Conservation (phyloP, 1,140 invertebrate species). For the Popillia japonica region DNA sequence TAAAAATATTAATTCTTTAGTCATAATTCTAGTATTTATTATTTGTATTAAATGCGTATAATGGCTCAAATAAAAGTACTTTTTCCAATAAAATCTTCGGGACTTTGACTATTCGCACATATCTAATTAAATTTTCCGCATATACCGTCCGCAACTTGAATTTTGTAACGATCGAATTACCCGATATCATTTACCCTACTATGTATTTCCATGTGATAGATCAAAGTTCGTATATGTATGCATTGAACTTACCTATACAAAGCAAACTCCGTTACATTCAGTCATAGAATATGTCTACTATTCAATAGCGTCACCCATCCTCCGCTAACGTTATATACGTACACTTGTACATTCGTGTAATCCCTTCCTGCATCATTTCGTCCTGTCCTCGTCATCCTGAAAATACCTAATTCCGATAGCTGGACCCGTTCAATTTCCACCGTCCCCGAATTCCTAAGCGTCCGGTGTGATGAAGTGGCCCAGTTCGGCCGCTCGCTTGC, state of each 20-base stretch:
- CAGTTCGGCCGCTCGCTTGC: not conserved
- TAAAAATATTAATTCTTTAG: no score
- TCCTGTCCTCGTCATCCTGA: not conserved
- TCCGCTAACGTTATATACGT: not conserved
- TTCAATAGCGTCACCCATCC: not conserved
- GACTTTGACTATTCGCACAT: not conserved
- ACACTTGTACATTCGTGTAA: not conserved
- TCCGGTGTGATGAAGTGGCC: not conserved
- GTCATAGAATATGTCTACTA: not conserved
- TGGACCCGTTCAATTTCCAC: not conserved
- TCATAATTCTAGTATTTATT: no score
- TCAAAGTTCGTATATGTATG: not conserved
- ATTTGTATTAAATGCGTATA: no score
- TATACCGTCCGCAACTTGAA: not conserved
- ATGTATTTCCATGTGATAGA: not conserved
- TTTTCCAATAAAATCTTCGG: no score
- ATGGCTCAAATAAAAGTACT: no score
- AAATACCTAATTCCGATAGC: slow-evolving; percentile 11
- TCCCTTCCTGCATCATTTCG: slow-evolving; percentile 4
- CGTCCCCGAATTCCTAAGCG: slow-evolving; percentile 8
- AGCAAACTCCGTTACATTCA: not conserved
- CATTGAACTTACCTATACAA: not conserved
- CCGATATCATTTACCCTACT: not conserved
- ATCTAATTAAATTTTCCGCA: not conserved
- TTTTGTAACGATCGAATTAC: not conserved